These are phyloP conservation scores for Priocnemis perturbator DNA, from an alignment of 2,888 invertebrate species.

Conservation along the genomic window DNA sequence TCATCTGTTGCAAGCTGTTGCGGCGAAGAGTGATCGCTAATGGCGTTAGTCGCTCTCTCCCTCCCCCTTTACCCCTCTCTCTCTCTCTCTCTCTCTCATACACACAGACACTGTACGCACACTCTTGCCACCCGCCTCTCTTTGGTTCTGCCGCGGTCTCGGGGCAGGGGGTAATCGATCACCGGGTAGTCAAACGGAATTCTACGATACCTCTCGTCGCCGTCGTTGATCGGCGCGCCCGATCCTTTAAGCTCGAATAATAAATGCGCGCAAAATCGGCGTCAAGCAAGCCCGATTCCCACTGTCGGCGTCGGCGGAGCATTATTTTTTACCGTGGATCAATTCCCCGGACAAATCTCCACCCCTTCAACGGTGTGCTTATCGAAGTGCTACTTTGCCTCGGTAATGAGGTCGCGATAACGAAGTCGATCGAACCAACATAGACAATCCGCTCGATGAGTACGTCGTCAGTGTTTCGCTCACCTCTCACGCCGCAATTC, in stretches of 20 bases:
- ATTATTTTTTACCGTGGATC: neutral
- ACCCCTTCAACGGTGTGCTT: too few species aligned
- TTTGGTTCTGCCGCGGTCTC: constrained; percentile 17
- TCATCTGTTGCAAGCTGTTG: constrained; percentile 68
- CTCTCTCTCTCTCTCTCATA: constrained; percentile 16
- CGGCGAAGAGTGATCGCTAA: constrained; percentile 67
- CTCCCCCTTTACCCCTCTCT: neutral
- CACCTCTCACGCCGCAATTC: too few species aligned
- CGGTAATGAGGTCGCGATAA: constrained; percentile 4
- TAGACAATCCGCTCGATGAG: too few species aligned
- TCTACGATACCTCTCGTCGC: constrained; percentile 32
- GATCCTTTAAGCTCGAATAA: constrained; percentile 59
- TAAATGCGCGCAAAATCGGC: constrained; percentile 59
- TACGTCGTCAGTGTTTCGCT: too few species aligned
- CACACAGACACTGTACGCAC: neutral
- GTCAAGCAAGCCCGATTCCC: constrained; percentile 11
- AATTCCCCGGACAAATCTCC: neutral
- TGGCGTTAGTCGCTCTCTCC: constrained; percentile 58
- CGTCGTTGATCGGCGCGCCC: constrained; percentile 29
- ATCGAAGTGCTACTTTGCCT: constrained; percentile 2
- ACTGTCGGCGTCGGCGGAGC: neutral
- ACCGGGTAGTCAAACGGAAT: constrained; percentile 53
- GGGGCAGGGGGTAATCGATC: constrained; percentile 64
- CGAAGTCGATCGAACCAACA: neutral
- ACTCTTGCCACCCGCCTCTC: constrained; percentile 13